These are phyloP conservation scores for Lypha dubia DNA, from an alignment of 2,888 invertebrate genomes.

Conservation along the genomic window DNA sequence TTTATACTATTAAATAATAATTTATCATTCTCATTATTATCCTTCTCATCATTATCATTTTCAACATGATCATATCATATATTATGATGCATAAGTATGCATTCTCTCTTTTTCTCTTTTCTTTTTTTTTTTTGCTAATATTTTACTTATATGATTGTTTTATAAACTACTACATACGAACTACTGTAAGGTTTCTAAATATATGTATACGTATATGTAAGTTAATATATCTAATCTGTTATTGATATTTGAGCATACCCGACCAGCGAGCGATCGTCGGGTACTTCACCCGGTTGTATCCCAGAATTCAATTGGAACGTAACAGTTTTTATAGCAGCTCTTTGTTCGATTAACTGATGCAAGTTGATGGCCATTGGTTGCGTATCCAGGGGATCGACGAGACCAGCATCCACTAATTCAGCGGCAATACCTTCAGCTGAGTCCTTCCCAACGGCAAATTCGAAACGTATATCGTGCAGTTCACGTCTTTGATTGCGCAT, in stretches of 20 bases:
- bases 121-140: constrained; percentile 27
- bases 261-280: constrained; percentile 96
- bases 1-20: constrained; percentile 53
- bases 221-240: constrained; percentile 82
- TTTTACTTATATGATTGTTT: constrained; percentile 57
- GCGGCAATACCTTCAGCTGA: constrained; percentile 96
- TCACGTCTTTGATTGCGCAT: constrained; percentile 95
- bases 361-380: constrained; percentile 96
- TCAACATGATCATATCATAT: constrained; percentile 47
- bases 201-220: constrained; percentile 42
- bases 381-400: constrained; percentile 96
- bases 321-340: constrained; percentile 87
- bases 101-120: background rate
- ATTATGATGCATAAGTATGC: constrained; percentile 23
- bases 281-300: constrained; percentile 89
- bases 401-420: constrained; percentile 96
- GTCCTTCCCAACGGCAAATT: constrained; percentile 95
- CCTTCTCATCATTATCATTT: constrained; percentile 39
- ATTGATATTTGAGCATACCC: constrained; percentile 99
- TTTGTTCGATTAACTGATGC: constrained; percentile 93
- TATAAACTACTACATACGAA: constrained; percentile 51
- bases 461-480: constrained; percentile 98
- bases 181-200: constrained; percentile 57
- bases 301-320: constrained; percentile 94
- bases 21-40: constrained; percentile 46